A percentile compares a stretch with the other conserved stretches of the same genome.
These are phyloP conservation scores for Zaprionus ghesquierei DNA, from an alignment of 1,140 invertebrate species.

Conservation along the genomic window DNA sequence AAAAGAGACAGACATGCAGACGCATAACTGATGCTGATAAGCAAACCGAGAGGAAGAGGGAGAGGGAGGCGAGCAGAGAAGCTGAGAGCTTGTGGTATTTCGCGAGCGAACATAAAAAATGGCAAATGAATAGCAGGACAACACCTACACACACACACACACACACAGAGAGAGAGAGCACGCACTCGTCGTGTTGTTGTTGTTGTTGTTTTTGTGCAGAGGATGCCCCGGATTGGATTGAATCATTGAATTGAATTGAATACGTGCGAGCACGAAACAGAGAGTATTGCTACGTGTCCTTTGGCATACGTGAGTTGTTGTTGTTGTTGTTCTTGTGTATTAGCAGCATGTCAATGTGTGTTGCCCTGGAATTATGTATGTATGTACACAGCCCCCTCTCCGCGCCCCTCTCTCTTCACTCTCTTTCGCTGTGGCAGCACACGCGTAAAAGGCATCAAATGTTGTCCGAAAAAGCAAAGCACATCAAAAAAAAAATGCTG, in stretches of 20 bases:
- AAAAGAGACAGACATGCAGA: not conserved
- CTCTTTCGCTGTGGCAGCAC: constrained; percentile 6
- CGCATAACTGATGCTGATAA: constrained; percentile 29
- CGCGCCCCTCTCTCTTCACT: not conserved
- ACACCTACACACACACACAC: constrained; percentile 14
- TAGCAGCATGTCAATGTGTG: constrained; percentile 74
- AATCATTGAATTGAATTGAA: constrained; percentile 81
- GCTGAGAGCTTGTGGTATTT: constrained; percentile 5
- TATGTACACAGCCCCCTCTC: not conserved
- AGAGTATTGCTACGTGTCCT: constrained; percentile 45
- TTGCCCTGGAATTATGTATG: constrained; percentile 61
- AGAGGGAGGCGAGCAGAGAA: not conserved
- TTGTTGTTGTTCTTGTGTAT: constrained; percentile 52
- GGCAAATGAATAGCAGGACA: constrained; percentile 52
- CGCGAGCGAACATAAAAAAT: constrained; percentile 47
- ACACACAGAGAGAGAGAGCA: constrained; percentile 8
- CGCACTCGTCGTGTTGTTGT: constrained; percentile 23
- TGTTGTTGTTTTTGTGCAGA: constrained; percentile 39
- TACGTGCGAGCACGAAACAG: constrained; percentile 71
- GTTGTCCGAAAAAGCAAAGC: constrained; percentile 56
- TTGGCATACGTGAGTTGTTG: not conserved
- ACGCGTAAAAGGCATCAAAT: constrained; percentile 72
- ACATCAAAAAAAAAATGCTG: constrained; percentile 28
- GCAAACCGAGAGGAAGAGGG: constrained; percentile 6
- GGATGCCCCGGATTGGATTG: constrained; percentile 62